Evolutionary conservation across 1,140 invertebrate genomes (phyloP), one percentile per base, ranked within the genome.

Genomic region (Ganaspis sp.): DNA sequence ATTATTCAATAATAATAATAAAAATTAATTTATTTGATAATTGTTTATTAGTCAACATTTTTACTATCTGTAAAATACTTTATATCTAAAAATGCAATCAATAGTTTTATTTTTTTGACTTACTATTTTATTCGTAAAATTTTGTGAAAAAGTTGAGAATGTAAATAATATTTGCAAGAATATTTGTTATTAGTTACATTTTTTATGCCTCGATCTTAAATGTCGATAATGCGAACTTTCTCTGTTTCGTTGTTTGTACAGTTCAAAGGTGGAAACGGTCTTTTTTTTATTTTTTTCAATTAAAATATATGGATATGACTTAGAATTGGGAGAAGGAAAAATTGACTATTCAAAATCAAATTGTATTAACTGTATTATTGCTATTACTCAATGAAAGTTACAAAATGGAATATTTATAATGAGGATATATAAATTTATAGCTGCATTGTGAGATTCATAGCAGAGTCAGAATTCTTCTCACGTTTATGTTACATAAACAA

Each of bases 381-480:
- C n/a, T 45, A 45, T 45, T n/a, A 45, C n/a, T 15, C 42, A 45
- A 15, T 45, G 42, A 45, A 45, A 45, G 42, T 12, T 45, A 45
- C 42, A 45, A 45, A 15, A 45, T 58, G 23, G 23, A 26, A 23
- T 26, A 58, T 58, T 58, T 58, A 23, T 58, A 26, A 58, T 58
- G 54, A 58, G 23, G 21, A 58, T 58, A 58, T 58, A 23, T 45
- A 58, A 58, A 58, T 58, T 58, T 26, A 12, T 29, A 26, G 21
- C 23, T 26, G 54, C 54, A 58, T 58, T 26, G 54, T 26, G 19
- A 29, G 54, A 26, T 58, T 58, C 21, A 58, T 58, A 12, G 54
- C 23, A 58, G 23, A 58, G 54, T 26, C 23, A 58, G 23, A 58
- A 58, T 58, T 58, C 19, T 23, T 58, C 54, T 64, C 54, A 64